These are phyloP conservation scores for Galerucella nymphaeae DNA, from an alignment of 2,888 invertebrate species.

Conservation along the genomic window DNA sequence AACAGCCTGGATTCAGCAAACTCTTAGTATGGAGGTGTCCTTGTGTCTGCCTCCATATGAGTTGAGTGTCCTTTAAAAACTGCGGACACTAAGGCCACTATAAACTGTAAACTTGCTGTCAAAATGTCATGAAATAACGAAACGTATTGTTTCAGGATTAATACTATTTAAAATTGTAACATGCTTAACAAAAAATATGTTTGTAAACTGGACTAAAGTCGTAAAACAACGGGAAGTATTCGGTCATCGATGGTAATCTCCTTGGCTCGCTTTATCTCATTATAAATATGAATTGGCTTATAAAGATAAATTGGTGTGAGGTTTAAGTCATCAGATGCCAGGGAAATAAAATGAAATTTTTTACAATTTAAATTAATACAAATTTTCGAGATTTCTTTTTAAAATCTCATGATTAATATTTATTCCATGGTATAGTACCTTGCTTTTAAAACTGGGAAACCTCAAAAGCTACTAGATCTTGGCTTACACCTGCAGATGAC, in stretches of 20 bases:
- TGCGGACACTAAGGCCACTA: no score
- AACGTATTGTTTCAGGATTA: no score
- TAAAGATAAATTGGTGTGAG: conserved; percentile 62
- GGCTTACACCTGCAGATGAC: no score
- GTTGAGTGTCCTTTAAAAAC: no score
- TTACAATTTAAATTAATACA: conserved; percentile 25
- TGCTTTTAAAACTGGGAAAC: no score
- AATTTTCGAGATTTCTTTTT: not conserved
- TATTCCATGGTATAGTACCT: no score
- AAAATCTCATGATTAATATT: not conserved
- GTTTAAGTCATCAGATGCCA: conserved; percentile 60
- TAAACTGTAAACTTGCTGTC: no score
- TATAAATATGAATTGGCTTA: conserved; percentile 64
- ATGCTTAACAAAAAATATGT: not conserved
- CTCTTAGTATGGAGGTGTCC: no score
- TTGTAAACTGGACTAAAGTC: conserved; percentile 31
- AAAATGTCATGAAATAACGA: no score
- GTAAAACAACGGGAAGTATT: conserved; percentile 62
- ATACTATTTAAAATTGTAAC: not conserved
- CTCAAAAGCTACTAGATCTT: no score
- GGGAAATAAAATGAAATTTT: conserved; percentile 28
- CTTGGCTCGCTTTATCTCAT: conserved; percentile 52
- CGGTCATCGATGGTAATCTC: conserved; percentile 61
- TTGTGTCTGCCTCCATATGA: no score
- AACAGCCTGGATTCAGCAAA: no score